Conservation (phyloP, 2,797 vertebrate genomes). For the Sphenodon punctatus region DNA sequence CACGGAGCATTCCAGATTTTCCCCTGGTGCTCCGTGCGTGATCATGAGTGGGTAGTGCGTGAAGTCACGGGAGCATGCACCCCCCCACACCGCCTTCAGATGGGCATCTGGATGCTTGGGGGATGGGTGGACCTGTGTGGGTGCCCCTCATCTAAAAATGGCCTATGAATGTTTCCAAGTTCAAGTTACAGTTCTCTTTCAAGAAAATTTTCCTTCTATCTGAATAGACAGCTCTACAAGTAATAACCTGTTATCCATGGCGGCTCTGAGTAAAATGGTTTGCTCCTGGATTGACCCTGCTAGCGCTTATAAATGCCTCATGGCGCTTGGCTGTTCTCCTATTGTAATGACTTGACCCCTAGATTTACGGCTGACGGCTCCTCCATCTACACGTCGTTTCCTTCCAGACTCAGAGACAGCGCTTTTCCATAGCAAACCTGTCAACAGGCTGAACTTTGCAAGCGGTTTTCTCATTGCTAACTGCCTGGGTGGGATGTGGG, state of each 20-base stretch:
- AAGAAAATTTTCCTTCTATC: not conserved
- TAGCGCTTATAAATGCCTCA: constrained; percentile 38
- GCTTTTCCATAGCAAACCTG: not conserved
- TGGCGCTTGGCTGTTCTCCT: constrained; percentile 29
- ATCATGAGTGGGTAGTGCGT: no score
- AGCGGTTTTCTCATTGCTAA: not conserved
- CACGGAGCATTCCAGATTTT: no score
- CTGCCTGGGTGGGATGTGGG: not conserved
- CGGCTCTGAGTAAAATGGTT: constrained; percentile 24
- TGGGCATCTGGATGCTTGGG: no score
- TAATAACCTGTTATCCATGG: constrained; percentile 27
- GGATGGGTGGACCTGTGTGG: no score
- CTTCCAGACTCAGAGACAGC: not conserved
- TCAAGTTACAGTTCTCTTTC: not conserved
- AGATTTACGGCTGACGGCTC: constrained; percentile 35
- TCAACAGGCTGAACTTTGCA: not conserved
- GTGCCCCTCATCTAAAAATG: no score
- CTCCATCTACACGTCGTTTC: constrained; percentile 17
- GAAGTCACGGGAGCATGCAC: no score
- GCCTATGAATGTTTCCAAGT: accelerated
- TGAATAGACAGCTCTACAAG: not conserved
- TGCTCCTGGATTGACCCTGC: constrained; percentile 51
- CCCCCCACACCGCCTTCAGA: no score
- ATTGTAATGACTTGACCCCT: constrained; percentile 33
- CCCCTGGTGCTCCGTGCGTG: no score